Conservation (phyloP, 2,888 invertebrate genomes). For the Vandiemenella viatica region DNA sequence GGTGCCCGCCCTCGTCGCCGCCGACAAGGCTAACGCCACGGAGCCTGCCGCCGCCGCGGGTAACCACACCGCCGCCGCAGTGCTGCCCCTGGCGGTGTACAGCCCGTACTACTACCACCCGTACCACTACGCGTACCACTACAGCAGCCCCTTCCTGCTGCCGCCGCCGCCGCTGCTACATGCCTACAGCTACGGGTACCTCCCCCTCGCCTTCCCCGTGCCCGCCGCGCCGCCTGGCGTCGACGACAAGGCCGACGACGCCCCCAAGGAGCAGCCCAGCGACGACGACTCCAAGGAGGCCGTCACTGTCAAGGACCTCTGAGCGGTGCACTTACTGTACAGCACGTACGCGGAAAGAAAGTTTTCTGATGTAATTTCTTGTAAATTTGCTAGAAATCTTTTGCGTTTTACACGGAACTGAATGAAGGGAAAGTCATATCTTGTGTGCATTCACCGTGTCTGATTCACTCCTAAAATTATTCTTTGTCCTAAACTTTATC, state of each 20-base stretch:
- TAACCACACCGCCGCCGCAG: background rate
- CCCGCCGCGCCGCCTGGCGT: background rate
- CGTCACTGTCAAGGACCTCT: background rate
- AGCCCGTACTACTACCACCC: background rate
- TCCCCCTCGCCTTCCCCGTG: background rate
- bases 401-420: no score
- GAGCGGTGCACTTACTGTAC: no score
- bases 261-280: background rate
- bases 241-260: background rate
- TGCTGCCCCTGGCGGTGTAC: background rate
- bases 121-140: background rate
- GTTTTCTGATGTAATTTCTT: no score
- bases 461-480: no score
- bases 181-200: background rate
- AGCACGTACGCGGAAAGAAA: no score
- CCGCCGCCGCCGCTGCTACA: background rate
- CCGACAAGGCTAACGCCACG: background rate
- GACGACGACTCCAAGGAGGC: background rate
- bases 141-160: background rate
- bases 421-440: background rate
- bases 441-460: background rate
- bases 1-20: conserved; percentile 2
- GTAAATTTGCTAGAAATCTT: no score
- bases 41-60: background rate
- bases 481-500: no score